These are phyloP conservation scores for Campoletis sonorensis DNA, from an alignment of 1,140 invertebrate genomes.

Conservation along the genomic window DNA sequence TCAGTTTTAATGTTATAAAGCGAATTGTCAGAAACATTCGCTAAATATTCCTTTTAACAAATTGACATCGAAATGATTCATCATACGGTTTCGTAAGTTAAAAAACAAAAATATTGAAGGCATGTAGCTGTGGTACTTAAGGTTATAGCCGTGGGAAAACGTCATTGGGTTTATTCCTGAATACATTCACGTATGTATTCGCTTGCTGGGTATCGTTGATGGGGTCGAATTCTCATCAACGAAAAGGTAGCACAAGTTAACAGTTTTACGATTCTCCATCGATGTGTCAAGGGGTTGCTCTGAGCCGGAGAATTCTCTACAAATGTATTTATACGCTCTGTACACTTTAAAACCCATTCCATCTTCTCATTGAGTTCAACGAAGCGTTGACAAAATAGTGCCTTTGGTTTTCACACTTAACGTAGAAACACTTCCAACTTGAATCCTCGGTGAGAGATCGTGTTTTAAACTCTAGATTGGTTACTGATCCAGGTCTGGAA, in stretches of 20 bases:
- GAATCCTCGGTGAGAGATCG: constrained; percentile 53
- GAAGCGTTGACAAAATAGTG: not conserved
- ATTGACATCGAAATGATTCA: too few species aligned
- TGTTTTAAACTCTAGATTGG: constrained; percentile 66
- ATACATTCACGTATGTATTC: constrained; percentile 57
- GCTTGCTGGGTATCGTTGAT: constrained; percentile 59
- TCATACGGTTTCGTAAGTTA: too few species aligned
- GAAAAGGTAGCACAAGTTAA: constrained; percentile 46
- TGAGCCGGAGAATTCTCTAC: constrained; percentile 32
- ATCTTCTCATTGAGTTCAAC: not conserved
- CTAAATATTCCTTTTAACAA: too few species aligned
- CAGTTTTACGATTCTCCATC: constrained; percentile 42
- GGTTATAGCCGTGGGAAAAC: constrained; percentile 64
- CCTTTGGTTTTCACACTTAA: not conserved
- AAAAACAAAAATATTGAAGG: too few species aligned
- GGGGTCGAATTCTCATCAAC: constrained; percentile 33
- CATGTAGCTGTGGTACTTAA: too few species aligned
- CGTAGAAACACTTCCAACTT: constrained; percentile 27
- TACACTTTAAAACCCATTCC: constrained; percentile 50
- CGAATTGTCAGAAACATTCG: too few species aligned
- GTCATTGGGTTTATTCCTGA: constrained; percentile 17
- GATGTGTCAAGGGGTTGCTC: constrained; percentile 43
- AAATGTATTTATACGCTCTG: constrained; percentile 47
- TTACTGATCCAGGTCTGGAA: constrained; percentile 66
- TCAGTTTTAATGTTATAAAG: too few species aligned